A percentile compares a stretch with the other conserved stretches of the same genome.
Evolutionary conservation across 2,113 vertebrate genomes (phyloP).

Genomic region (Ifrita kowaldi): DNA sequence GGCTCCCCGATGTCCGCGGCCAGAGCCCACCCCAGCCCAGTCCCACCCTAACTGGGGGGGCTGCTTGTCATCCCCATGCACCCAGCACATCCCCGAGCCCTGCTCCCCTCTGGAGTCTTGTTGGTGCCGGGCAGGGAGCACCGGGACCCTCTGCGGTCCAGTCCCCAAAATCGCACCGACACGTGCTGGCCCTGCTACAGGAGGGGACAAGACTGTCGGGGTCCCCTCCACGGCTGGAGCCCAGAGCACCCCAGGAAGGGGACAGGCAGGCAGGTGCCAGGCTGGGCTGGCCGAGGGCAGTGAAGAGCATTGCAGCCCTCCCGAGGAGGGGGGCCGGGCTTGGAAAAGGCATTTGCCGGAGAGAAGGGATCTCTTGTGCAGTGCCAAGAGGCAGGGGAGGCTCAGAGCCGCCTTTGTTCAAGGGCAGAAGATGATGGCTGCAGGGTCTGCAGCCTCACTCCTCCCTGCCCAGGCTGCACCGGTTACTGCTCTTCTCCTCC

Average conservation of each 20-base stretch:
- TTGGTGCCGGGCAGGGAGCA: not conserved
- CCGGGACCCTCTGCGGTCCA: not conserved
- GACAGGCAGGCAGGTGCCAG: not conserved
- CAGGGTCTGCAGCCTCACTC: not conserved
- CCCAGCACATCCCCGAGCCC: not conserved
- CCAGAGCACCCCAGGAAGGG: not conserved
- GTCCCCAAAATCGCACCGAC: not conserved
- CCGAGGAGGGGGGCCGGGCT: not conserved
- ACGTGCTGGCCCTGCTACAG: not conserved
- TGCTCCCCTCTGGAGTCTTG: not conserved
- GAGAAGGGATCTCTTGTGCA: constrained; percentile 42
- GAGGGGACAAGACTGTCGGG: not conserved
- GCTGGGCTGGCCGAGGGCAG: not conserved
- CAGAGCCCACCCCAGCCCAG: not conserved
- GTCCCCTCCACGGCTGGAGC: not conserved
- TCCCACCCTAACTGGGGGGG: not conserved
- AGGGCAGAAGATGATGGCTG: not conserved
- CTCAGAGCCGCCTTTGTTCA: constrained; percentile 52
- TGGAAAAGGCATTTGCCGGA: not conserved
- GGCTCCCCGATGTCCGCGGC: rapidly evolving
- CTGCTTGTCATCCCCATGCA: not conserved
- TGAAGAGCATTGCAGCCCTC: not conserved
- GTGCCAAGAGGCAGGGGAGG: not conserved
- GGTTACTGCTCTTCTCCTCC: not conserved
- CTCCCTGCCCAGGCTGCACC: not conserved